Evolutionary conservation across 2,888 invertebrate species (phyloP).

Genomic region (Enchytraeus crypticus): DNA sequence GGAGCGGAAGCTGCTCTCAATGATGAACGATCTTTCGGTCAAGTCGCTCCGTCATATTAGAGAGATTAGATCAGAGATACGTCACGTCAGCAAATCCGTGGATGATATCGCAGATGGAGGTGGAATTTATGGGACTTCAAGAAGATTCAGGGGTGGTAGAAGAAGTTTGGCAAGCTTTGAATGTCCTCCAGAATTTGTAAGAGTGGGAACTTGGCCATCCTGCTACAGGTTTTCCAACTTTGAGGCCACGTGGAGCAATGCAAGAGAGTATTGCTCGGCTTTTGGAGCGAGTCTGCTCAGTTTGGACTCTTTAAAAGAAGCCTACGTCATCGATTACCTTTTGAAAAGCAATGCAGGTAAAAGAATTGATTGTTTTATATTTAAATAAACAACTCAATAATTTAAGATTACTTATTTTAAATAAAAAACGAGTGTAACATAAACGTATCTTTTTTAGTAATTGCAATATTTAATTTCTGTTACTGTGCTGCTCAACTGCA

Average conservation of each 20-base stretch:
- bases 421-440: too few species aligned
- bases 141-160: background rate
- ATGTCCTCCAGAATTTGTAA: conserved; percentile 34
- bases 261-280: conserved; percentile 36
- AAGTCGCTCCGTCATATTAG: conserved; percentile 32
- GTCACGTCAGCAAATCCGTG: conserved; percentile 9
- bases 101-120: background rate
- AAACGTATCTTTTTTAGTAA: too few species aligned
- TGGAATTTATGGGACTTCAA: background rate
- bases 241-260: conserved; percentile 38
- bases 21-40: conserved; percentile 27
- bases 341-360: conserved; percentile 37
- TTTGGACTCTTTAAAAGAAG: conserved; percentile 34
- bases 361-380: too few species aligned
- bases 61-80: conserved; percentile 24
- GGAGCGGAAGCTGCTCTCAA: conserved; percentile 19
- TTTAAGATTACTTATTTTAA: too few species aligned
- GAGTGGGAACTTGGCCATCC: conserved; percentile 31
- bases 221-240: conserved; percentile 39
- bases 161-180: too few species aligned
- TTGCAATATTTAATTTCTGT: too few species aligned
- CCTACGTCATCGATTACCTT: conserved; percentile 34
- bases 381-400: too few species aligned
- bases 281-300: conserved; percentile 35
- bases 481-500: too few species aligned